Percentiles rank a stretch among this genome's conserved stretches.
phyloP scores from a whole-genome alignment of 1,140 invertebrate species.

The Philopotamus ludificatus region DNA sequence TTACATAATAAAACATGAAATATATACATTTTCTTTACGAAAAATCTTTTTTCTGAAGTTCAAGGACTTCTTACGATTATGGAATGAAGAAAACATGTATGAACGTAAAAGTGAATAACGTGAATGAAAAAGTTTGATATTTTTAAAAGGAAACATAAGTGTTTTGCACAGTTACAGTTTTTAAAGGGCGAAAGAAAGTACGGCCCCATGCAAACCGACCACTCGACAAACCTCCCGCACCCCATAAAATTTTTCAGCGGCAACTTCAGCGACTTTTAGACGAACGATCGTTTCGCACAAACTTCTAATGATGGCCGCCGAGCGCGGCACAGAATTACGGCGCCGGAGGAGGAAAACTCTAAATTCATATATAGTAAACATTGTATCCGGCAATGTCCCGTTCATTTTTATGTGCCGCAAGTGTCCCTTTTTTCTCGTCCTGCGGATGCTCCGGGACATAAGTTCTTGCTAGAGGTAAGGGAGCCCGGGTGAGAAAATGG shows the following conservation, averaged over 20 bases:
- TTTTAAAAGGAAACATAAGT: conserved; percentile 37
- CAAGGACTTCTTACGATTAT: conserved; percentile 38
- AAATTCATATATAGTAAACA: conserved; percentile 24
- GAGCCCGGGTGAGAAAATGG: not conserved
- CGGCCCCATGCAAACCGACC: not conserved
- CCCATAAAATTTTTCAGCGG: not conserved
- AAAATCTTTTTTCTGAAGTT: conserved; percentile 35
- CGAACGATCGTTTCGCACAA: not conserved
- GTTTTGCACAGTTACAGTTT: conserved; percentile 33
- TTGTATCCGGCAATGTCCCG: conserved; percentile 4
- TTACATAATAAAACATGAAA: too few relatives aligned
- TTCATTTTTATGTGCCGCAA: conserved; percentile 11
- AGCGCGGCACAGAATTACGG: conserved; percentile 12
- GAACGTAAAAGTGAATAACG: conserved; percentile 30
- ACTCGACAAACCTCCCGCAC: conserved; percentile 12
- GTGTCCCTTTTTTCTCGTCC: conserved; percentile 6
- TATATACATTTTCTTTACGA: too few relatives aligned
- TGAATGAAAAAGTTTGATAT: conserved; percentile 38
- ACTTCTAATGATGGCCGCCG: conserved; percentile 15
- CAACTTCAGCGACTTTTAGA: not conserved
- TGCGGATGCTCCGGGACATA: not conserved
- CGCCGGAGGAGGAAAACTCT: conserved; percentile 12
- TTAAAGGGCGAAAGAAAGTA: conserved; percentile 22
- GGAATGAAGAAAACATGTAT: conserved; percentile 38
- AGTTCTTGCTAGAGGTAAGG: conserved; percentile 10